Base-by-base conservation (phyloP, 2,113 vertebrate genomes). In the Nymphicus hollandicus region DNA sequence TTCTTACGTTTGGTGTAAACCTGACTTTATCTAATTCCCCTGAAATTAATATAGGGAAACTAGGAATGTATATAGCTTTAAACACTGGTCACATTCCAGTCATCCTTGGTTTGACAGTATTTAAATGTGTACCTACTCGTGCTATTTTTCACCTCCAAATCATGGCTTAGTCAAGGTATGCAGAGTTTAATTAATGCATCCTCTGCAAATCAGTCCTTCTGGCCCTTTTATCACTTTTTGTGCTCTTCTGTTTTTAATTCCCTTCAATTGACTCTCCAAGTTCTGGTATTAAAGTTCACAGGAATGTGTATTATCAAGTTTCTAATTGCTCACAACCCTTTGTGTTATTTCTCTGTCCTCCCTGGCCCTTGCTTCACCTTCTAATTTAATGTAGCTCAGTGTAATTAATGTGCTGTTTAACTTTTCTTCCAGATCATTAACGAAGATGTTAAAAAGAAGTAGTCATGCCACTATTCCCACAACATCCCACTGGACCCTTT, bases 321-420 rank as follows among this genome's bases (percentile, higher is more conserved):
- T 79, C 81, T 96, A 92, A 89, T 93, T 83, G 49, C 86, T 81
- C 77, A 47, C 78, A 84, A 55, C 70, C 84, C 66, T 88, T 82
- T 61, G 80, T 95, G 91, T 91, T 92, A 91, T 77, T 96, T 91
- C 73, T 89, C 70, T 85, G 88, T 96, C 91, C 86, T 92, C 50
- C 56, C 93, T 85, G 58, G 88, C 95, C 73, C 73, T 96, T 2
- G 0, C 80, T 89, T 96, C 73, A 82, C 94, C 86, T 94, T 68
- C 80, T 96, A 86, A 96, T 93, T 97, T 94, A 96, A 95, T 96
- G 72, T 17, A 92, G 81, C 86, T 92, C 70, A 20, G 58, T 87
- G 72, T 95, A 94, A 91, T 96, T 95, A 95, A 91, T 92, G 95
- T 72, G 74, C 92, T 91, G 89, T 93, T 96, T 96, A 93, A 91